Conservation (phyloP, 2,888 invertebrate species). For the Laspeyria flexula region DNA sequence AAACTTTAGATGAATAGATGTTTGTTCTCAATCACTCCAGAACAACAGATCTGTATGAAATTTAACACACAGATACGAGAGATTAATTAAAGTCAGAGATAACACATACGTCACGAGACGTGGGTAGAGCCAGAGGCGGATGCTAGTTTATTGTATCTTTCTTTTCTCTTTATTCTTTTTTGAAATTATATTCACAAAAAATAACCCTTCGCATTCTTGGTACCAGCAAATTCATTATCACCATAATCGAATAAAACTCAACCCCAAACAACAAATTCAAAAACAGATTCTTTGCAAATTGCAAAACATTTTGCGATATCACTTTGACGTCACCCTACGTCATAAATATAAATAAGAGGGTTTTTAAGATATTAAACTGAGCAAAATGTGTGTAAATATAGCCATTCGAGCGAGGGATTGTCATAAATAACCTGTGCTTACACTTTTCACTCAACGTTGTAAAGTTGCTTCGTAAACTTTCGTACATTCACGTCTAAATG, state of each 20-base stretch:
- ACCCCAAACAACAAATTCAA: not conserved
- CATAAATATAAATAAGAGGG: not conserved
- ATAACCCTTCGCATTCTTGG: too few species aligned
- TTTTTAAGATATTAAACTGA: not conserved
- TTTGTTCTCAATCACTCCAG: too few species aligned
- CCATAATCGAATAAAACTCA: not conserved
- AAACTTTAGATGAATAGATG: too few species aligned
- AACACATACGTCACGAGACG: too few species aligned
- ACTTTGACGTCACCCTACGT: not conserved
- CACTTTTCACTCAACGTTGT: conserved; percentile 31
- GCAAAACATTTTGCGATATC: not conserved
- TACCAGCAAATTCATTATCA: too few species aligned
- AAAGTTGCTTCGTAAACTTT: conserved; percentile 29
- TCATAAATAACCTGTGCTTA: conserved; percentile 24
- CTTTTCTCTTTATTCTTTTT: too few species aligned
- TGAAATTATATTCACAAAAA: too few species aligned
- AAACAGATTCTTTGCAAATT: not conserved
- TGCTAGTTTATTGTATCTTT: too few species aligned
- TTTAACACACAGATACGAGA: too few species aligned
- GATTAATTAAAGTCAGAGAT: too few species aligned
- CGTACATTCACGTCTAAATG: conserved; percentile 21
- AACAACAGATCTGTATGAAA: too few species aligned
- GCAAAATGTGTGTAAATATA: conserved; percentile 5
- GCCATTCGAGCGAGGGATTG: conserved; percentile 3
- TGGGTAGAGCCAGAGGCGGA: too few species aligned